Conservation (phyloP, 1,140 invertebrate genomes). For the Frieseomelitta varia region DNA sequence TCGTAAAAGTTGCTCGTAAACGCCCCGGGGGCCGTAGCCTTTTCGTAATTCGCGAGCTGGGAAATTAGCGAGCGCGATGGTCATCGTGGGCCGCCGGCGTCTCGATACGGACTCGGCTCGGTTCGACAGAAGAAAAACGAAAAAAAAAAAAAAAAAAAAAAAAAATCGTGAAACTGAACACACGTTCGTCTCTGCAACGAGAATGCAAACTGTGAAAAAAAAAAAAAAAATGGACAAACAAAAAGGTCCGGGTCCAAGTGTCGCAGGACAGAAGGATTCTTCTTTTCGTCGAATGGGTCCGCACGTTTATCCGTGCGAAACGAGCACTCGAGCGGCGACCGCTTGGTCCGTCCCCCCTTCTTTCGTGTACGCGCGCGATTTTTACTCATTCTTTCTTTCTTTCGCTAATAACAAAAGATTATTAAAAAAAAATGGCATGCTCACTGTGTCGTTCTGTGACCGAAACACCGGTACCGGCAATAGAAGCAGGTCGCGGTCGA, state of each 20-base stretch:
- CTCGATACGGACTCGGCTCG: conserved; percentile 12
- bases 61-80: conserved; percentile 39
- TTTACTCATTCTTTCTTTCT: background rate
- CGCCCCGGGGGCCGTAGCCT: background rate
- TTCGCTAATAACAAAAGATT: conserved; percentile 34
- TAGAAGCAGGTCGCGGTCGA: conserved; percentile 90
- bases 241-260: background rate
- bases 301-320: background rate
- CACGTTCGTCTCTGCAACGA: background rate
- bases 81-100: background rate
- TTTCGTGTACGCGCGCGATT: background rate
- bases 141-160: conserved; percentile 22
- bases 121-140: background rate
- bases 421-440: conserved; percentile 69
- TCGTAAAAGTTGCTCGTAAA: conserved; percentile 3
- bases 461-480: conserved; percentile 92
- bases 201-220: too few species aligned
- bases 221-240: background rate
- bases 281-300: background rate
- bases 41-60: background rate
- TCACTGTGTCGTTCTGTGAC: conserved; percentile 83
- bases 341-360: background rate
- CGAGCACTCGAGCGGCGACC: background rate
- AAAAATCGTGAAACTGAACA: conserved; percentile 16
- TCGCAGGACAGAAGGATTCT: background rate